Evolutionary conservation across 2,113 vertebrate genomes (phyloP).

Genomic region (Psilopsiagon aymara): DNA sequence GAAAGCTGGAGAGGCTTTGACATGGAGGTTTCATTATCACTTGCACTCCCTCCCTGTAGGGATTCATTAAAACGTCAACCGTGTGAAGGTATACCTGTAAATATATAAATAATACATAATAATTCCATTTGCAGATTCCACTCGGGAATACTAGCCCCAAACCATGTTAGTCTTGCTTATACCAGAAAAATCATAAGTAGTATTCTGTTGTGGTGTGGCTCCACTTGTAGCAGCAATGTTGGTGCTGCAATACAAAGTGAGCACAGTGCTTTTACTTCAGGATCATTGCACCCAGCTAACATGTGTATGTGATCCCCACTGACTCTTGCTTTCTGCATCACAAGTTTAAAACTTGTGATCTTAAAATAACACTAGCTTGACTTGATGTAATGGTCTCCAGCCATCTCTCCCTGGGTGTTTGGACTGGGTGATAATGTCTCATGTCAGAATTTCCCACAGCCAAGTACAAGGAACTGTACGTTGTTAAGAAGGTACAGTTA

Average conservation of each 20-base stretch:
- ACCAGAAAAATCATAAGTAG: constrained; percentile 26
- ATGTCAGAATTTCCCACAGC: neutral
- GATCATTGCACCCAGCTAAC: neutral
- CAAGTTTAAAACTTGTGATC: neutral
- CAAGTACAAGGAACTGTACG: neutral
- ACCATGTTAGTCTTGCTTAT: constrained; percentile 46
- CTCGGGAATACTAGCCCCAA: constrained; percentile 48
- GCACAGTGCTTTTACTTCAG: neutral
- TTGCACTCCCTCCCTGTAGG: constrained; percentile 57
- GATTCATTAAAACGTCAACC: constrained; percentile 74
- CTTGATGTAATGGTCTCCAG: neutral
- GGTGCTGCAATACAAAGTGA: neutral
- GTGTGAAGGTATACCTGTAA: constrained; percentile 49
- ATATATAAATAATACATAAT: constrained; percentile 73
- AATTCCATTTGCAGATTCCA: constrained; percentile 51
- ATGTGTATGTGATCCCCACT: neutral
- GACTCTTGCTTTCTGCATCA: neutral
- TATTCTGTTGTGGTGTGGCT: neutral
- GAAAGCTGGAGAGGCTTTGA: constrained; percentile 55
- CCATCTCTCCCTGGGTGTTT: neutral
- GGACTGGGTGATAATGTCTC: neutral
- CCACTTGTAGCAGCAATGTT: neutral
- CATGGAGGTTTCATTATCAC: constrained; percentile 65
- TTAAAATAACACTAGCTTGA: neutral
- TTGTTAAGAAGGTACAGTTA: neutral